A percentile compares a stretch with the other conserved stretches of the same genome.
Conservation (phyloP, 2,888 invertebrate species). For the Strigamia transsilvanica region DNA sequence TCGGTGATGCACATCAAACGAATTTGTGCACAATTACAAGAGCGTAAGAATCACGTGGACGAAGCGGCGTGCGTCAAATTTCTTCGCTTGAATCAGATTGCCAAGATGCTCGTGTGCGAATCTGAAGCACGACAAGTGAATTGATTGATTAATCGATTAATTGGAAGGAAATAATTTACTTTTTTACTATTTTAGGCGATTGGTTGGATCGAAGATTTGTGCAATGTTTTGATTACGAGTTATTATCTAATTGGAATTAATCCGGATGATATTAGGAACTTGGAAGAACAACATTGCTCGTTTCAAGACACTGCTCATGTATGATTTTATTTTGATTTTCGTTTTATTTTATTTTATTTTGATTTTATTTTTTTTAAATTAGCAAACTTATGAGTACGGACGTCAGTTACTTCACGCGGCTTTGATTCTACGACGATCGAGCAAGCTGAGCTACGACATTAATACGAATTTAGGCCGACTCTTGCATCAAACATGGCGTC, state of each 20-base stretch:
- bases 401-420: slow-evolving; percentile 80
- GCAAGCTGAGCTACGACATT: slow-evolving; percentile 71
- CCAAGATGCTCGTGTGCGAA: slow-evolving; percentile 79
- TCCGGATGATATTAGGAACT: slow-evolving; percentile 75
- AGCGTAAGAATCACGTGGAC: slow-evolving; percentile 72
- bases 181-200: slow-evolving; percentile 68
- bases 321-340: slow-evolving; percentile 58
- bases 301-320: slow-evolving; percentile 83
- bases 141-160: slow-evolving; percentile 27
- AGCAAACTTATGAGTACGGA: slow-evolving; percentile 84
- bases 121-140: slow-evolving; percentile 75
- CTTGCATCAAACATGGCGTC: slow-evolving; percentile 75
- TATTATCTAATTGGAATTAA: slow-evolving; percentile 78
- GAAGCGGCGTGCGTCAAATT: slow-evolving; percentile 80
- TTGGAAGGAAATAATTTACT: slow-evolving; percentile 51
- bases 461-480: slow-evolving; percentile 70
- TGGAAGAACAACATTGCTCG: slow-evolving; percentile 78
- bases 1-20: slow-evolving; percentile 78
- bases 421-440: slow-evolving; percentile 75
- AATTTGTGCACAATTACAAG: slow-evolving; percentile 74
- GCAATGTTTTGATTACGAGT: slow-evolving; percentile 74
- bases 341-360: neutral
- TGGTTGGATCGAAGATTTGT: slow-evolving; percentile 79
- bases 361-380: slow-evolving; percentile 56
- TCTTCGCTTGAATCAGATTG: slow-evolving; percentile 78